Conservation (phyloP, 2,797 vertebrate genomes). For the Sebastes diploproa region DNA sequence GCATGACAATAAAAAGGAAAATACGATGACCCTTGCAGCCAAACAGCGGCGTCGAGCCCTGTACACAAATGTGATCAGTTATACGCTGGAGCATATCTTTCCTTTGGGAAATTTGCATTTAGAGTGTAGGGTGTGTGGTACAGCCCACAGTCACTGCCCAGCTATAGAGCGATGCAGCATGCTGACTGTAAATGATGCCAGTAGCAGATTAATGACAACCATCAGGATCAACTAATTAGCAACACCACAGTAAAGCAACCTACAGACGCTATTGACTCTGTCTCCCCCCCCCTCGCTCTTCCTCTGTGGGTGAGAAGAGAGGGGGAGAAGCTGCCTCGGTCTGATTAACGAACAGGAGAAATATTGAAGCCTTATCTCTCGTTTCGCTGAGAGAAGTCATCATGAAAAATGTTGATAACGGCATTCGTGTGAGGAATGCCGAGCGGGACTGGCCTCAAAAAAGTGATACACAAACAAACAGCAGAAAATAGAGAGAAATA, state of each 20-base stretch:
- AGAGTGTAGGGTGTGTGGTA: constrained; percentile 37
- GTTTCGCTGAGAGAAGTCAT: constrained; percentile 42
- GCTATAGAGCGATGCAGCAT: constrained; percentile 43
- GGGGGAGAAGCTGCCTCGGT: constrained; percentile 19
- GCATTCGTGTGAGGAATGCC: constrained; percentile 43
- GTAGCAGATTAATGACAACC: constrained; percentile 67
- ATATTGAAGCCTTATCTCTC: constrained; percentile 53
- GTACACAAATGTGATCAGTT: constrained; percentile 45
- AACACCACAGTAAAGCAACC: constrained; percentile 48
- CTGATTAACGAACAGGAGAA: constrained; percentile 62
- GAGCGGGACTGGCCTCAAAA: constrained; percentile 13
- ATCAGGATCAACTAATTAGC: constrained; percentile 75
- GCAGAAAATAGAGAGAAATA: constrained; percentile 15
- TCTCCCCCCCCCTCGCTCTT: not conserved
- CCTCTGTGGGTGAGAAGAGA: constrained; percentile 15
- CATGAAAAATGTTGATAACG: constrained; percentile 54
- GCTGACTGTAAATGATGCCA: constrained; percentile 60
- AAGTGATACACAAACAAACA: constrained; percentile 24
- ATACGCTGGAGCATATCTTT: constrained; percentile 24
- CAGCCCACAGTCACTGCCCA: constrained; percentile 30
- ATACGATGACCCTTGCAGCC: constrained; percentile 13
- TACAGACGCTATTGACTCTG: constrained; percentile 51
- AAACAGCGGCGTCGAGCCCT: constrained; percentile 6
- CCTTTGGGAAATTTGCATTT: constrained; percentile 65
- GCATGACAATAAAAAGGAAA: constrained; percentile 30